Evolutionary conservation across 2,888 invertebrate species (phyloP).

Genomic region (Oligia latruncula): DNA sequence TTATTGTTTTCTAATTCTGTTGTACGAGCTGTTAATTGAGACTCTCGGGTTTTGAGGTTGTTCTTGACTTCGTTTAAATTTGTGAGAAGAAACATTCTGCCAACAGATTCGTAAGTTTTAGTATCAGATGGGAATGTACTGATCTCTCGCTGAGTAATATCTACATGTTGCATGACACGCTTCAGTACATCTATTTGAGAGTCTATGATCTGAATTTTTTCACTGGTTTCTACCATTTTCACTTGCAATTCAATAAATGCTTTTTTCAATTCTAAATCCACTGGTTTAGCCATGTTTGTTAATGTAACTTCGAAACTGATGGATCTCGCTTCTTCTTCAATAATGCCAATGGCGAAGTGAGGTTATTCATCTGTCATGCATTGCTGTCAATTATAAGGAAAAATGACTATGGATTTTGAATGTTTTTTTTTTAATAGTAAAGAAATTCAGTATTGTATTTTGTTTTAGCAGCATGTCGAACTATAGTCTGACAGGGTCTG

Average conservation of each 20-base stretch:
- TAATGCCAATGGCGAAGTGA: slow-evolving; percentile 13
- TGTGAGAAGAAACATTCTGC: slow-evolving; percentile 95
- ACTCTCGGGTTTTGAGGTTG: slow-evolving; percentile 91
- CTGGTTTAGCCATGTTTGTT: slow-evolving; percentile 85
- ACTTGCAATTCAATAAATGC: slow-evolving; percentile 95
- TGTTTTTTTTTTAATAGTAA: not conserved
- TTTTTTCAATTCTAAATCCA: slow-evolving; percentile 91
- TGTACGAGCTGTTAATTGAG: slow-evolving; percentile 91
- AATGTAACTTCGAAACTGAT: slow-evolving; percentile 3
- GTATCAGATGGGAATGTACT: slow-evolving; percentile 91
- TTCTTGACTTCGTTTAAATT: slow-evolving; percentile 91
- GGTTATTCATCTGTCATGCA: slow-evolving; percentile 29
- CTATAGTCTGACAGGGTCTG: not conserved
- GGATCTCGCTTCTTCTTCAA: not conserved
- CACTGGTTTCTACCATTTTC: slow-evolving; percentile 95
- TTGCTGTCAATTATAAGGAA: not conserved
- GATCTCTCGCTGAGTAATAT: slow-evolving; percentile 92
- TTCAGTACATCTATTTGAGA: slow-evolving; percentile 93
- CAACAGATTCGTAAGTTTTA: slow-evolving; percentile 94
- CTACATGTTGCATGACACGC: slow-evolving; percentile 92
- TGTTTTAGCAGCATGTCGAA: not conserved
- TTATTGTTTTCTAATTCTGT: slow-evolving; percentile 93
- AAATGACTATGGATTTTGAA: not conserved
- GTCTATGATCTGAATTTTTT: slow-evolving; percentile 94
- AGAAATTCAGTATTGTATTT: not conserved